Base-by-base conservation (phyloP, 2,113 vertebrate genomes). In the Eubucco bourcierii region DNA sequence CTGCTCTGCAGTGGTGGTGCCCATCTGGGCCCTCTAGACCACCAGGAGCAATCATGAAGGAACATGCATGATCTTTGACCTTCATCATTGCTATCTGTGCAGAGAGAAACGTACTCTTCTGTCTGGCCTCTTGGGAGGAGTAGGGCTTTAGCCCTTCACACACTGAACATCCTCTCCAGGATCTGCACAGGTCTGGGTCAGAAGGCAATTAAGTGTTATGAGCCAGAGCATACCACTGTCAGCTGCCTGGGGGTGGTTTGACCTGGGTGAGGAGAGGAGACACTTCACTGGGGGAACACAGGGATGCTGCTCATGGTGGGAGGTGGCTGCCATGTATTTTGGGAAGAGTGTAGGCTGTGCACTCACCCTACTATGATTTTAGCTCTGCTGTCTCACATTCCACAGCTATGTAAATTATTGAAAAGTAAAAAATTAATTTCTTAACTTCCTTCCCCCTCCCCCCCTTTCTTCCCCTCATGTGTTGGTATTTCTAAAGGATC, bases 401-500 rank as follows among this genome's bases (percentile, higher is more conserved):
- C 52, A 29, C 56, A 77, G 33, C 28, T 29, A 9, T 55, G 70
- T 75, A 67, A 90, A 83, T 83, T 65, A 59, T 44, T 79, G 66
- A 75, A 68, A 92, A 95, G 47, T 58, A 60, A 77, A 80, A 60
- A 53, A 4, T 12, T 23, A 6, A 12, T 50, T 50, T 24, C 21
- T 24, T 28, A 4, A 14, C 31, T 46, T 3, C 14, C 10, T 8
- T 20, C 12, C 29, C 23, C 23, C 39, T 21, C 4, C 16, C 7
- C 4, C 16, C 7, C 44, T 8, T 3, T 17, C 4, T 17, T 5
- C n/a, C 29, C 8, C 8, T 70, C 56, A 2, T 18, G 7, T 86
- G 46, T 23, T 88, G 67, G 24, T 92, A 56, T 92, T 95, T 94
- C 74, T 80, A 24, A 77, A 74, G 84, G 84, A 94, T 89, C 75